Percentiles rank a stretch among this genome's conserved stretches.
Conservation (phyloP, 2,113 vertebrate species). For the Ctenomys sociabilis region DNA sequence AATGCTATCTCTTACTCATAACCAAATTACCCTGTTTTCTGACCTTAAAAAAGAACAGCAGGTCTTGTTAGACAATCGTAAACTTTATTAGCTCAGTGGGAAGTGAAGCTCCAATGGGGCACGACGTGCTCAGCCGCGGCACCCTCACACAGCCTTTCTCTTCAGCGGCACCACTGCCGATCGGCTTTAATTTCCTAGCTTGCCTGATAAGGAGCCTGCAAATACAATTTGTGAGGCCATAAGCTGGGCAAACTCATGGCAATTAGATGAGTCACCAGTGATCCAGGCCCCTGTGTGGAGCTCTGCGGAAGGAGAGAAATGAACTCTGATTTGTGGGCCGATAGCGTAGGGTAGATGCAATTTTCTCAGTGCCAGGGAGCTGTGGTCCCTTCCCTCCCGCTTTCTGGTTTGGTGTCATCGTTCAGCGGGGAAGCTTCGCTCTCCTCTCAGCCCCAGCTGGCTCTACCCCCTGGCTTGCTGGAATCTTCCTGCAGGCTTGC, state of each 20-base stretch:
- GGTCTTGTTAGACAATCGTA: constrained; percentile 56
- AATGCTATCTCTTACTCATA: constrained; percentile 63
- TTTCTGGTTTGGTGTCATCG: constrained; percentile 5
- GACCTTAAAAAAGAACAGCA: constrained; percentile 74
- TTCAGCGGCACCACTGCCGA: constrained; percentile 68
- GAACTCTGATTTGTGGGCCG: constrained; percentile 68
- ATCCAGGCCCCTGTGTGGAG: constrained; percentile 24
- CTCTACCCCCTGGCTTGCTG: background rate
- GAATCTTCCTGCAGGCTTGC: background rate
- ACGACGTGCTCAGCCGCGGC: constrained; percentile 53
- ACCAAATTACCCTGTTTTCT: constrained; percentile 68
- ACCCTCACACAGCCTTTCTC: constrained; percentile 64
- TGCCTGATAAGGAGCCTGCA: constrained; percentile 74
- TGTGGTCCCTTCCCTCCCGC: background rate
- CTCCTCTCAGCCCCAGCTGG: constrained; percentile 10
- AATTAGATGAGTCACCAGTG: constrained; percentile 26
- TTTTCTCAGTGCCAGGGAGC: constrained; percentile 55
- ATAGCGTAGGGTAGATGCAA: constrained; percentile 5
- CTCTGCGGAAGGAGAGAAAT: constrained; percentile 65
- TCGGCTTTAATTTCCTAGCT: constrained; percentile 77
- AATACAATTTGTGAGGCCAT: constrained; percentile 50
- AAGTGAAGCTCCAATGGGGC: constrained; percentile 45
- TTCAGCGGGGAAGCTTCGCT: constrained; percentile 34
- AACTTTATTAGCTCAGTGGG: constrained; percentile 63
- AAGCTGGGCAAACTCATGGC: constrained; percentile 11